phyloP scores from a whole-genome alignment of 2,113 vertebrate genomes.

The Isurus oxyrinchus region DNA sequence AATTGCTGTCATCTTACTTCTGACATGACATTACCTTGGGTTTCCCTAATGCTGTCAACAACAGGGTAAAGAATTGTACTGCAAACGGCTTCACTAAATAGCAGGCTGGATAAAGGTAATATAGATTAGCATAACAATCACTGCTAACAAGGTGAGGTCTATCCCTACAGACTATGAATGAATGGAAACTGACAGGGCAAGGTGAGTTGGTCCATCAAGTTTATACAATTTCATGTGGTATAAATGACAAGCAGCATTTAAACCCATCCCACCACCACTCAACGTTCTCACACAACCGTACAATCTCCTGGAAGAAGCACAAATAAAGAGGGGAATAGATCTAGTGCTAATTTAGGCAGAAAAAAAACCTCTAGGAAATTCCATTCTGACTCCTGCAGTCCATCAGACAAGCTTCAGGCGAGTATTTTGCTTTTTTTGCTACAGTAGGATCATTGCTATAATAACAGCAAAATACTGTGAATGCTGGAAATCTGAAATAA shows the following conservation, averaged over 20 bases:
- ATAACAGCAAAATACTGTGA: too few relatives aligned
- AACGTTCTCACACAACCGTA: too few relatives aligned
- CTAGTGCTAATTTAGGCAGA: background rate
- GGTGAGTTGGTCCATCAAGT: background rate
- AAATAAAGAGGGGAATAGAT: background rate
- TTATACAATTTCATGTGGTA: background rate
- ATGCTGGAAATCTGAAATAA: too few relatives aligned
- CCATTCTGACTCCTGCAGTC: background rate
- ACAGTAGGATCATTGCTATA: background rate
- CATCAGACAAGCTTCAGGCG: too few relatives aligned
- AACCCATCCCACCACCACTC: background rate
- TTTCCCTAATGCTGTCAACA: background rate
- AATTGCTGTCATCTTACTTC: background rate
- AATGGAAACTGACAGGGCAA: background rate
- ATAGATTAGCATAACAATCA: background rate
- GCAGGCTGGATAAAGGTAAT: background rate
- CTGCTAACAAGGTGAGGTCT: background rate
- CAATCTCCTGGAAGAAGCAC: too few relatives aligned
- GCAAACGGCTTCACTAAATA: background rate
- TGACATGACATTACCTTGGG: background rate
- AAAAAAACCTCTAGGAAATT: too few relatives aligned
- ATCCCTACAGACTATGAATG: background rate
- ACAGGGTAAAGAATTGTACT: background rate
- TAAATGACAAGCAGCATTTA: background rate
- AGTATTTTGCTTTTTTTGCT: background rate